Percentiles rank a stretch among this genome's conserved stretches.
Conservation (phyloP, 2,888 invertebrate species). For the Endomychus coccineus region DNA sequence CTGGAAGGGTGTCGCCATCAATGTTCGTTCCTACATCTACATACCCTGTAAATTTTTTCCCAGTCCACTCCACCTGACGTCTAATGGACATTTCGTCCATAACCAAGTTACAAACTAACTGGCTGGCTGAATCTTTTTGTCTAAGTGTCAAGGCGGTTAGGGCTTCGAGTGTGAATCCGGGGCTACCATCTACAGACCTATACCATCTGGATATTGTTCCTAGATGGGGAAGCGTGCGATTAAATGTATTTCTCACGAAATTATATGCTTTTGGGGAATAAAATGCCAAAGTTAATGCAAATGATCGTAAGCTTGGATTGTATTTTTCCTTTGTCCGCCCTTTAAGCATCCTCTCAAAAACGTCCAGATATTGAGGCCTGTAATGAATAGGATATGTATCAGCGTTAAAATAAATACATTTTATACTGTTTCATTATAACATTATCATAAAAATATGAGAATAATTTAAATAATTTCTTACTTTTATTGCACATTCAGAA, state of each 20-base stretch:
- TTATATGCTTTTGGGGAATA: slow-evolving; percentile 18
- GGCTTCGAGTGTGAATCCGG: too few species aligned
- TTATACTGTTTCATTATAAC: too few species aligned
- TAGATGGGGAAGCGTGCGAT: slow-evolving; percentile 15
- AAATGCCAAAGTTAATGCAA: slow-evolving; percentile 18
- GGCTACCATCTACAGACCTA: slow-evolving; percentile 12
- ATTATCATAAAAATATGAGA: too few species aligned
- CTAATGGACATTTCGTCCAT: slow-evolving; percentile 30
- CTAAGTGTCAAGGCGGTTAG: too few species aligned
- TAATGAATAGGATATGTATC: too few species aligned
- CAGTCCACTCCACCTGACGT: slow-evolving; percentile 24
- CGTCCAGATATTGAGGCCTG: too few species aligned
- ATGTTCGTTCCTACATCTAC: slow-evolving; percentile 25
- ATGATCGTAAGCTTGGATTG: slow-evolving; percentile 13
- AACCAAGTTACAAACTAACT: slow-evolving; percentile 25
- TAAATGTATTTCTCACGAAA: slow-evolving; percentile 16
- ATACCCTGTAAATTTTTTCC: too few species aligned
- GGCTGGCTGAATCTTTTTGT: too few species aligned
- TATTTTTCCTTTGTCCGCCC: slow-evolving; percentile 14
- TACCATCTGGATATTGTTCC: slow-evolving; percentile 17
- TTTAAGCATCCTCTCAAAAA: slow-evolving; percentile 14
- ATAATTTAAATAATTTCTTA: too few species aligned
- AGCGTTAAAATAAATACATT: too few species aligned
- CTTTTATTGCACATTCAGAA: too few species aligned
- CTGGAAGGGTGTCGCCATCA: slow-evolving; percentile 21